Conservation (phyloP, 2,888 invertebrate species). For the Ligdia adustata region DNA sequence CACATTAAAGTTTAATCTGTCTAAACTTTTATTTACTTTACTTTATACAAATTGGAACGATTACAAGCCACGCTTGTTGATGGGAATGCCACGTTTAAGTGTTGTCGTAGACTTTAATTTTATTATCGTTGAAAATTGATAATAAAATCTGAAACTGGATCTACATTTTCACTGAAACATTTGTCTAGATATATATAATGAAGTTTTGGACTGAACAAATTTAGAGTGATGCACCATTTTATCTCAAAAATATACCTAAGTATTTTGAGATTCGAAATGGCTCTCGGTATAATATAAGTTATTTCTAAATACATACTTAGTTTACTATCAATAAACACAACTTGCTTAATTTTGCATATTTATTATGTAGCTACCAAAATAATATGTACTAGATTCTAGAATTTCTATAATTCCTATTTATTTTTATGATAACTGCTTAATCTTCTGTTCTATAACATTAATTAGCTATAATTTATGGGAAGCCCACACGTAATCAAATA, state of each 20-base stretch:
- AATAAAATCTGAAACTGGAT: conserved; percentile 1
- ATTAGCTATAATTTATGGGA: conserved; percentile 16
- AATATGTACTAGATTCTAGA: too few species aligned
- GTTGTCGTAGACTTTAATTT: conserved; percentile 35
- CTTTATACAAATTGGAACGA: conserved; percentile 70
- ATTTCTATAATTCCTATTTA: not conserved
- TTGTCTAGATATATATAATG: too few species aligned
- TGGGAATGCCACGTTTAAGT: conserved; percentile 52
- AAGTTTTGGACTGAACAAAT: too few species aligned
- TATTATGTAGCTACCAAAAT: too few species aligned
- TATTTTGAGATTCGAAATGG: too few species aligned
- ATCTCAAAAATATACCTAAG: too few species aligned
- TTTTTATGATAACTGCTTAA: conserved; percentile 13
- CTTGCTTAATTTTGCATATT: too few species aligned
- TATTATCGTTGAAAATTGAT: conserved; percentile 15
- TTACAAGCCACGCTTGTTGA: conserved; percentile 61
- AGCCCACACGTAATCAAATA: conserved; percentile 19
- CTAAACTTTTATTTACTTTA: conserved; percentile 82
- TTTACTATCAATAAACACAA: too few species aligned
- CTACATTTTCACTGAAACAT: conserved; percentile 6
- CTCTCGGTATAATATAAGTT: too few species aligned
- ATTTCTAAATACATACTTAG: too few species aligned
- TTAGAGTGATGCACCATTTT: too few species aligned
- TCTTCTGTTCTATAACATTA: conserved; percentile 16
- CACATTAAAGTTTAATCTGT: conserved; percentile 79